Conservation (phyloP, 64 coral and sea anemone genomes). For the Stylophora pistillata region DNA sequence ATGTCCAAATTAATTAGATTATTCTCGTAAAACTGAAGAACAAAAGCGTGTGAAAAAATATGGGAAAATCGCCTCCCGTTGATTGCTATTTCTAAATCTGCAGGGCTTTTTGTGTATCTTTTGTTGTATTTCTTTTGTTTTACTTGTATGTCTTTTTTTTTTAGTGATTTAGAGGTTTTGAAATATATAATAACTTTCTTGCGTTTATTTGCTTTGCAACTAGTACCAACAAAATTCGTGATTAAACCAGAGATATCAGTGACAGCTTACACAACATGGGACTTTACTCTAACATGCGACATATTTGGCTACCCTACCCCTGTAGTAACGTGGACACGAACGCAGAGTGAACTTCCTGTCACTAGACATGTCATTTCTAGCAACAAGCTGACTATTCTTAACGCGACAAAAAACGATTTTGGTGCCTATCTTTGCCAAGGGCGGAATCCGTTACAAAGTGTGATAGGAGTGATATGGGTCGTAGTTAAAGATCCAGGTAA, state of each 20-base stretch:
- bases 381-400: constrained; percentile 41
- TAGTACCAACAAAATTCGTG: constrained; percentile 11
- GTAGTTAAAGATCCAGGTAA: constrained; percentile 44
- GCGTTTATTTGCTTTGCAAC: neutral
- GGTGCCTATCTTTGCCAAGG: constrained; percentile 40
- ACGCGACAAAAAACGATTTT: constrained; percentile 20
- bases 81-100: too few relatives aligned
- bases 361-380: constrained; percentile 23
- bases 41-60: too few relatives aligned
- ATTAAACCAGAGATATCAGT: constrained; percentile 22
- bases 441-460: constrained; percentile 26
- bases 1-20: too few relatives aligned
- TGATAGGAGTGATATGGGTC: constrained; percentile 40
- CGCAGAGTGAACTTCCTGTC: neutral
- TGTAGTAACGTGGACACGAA: constrained; percentile 47
- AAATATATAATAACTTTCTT: too few relatives aligned
- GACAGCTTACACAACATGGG: constrained; percentile 34
- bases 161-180: too few relatives aligned
- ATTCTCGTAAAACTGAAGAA: too few relatives aligned
- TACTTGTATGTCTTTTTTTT: too few relatives aligned
- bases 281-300: constrained; percentile 50
- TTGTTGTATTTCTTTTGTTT: too few relatives aligned
- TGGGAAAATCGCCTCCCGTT: too few relatives aligned
- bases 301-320: constrained; percentile 65
- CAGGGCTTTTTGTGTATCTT: too few relatives aligned